Percentiles rank a stretch among this genome's conserved stretches.
Conservation (phyloP, 35 echinoderm and acorn worm genomes). For the Eucidaris tribuloides region DNA sequence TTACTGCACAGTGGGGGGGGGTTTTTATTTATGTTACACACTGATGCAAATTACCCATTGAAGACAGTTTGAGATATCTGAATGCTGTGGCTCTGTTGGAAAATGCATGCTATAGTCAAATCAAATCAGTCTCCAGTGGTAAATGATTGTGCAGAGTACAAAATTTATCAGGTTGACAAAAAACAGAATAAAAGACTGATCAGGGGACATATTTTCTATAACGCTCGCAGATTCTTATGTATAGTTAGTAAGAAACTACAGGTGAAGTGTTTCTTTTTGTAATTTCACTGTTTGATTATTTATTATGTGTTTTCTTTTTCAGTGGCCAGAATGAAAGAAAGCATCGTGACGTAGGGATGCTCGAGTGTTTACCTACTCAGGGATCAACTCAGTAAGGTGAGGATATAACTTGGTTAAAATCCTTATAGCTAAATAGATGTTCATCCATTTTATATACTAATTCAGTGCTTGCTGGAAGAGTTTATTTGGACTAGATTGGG, state of each 20-base stretch:
- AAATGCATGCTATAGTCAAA: too few relatives aligned
- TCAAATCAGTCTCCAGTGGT: background rate
- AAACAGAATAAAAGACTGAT: too few relatives aligned
- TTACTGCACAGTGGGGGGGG: too few relatives aligned
- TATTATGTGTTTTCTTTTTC: background rate
- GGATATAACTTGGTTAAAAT: background rate
- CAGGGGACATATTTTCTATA: too few relatives aligned
- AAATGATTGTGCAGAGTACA: too few relatives aligned
- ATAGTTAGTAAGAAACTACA: background rate
- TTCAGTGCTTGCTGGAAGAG: background rate
- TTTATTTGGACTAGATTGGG: background rate
- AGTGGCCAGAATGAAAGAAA: constrained; percentile 10
- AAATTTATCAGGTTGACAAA: too few relatives aligned
- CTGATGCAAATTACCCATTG: too few relatives aligned
- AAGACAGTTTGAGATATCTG: too few relatives aligned
- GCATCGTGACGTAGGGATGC: background rate
- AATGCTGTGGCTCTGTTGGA: too few relatives aligned
- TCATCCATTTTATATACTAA: background rate
- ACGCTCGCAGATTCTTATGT: background rate
- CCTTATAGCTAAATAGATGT: background rate
- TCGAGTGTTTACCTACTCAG: background rate
- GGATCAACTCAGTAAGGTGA: constrained; percentile 23
- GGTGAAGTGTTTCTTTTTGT: background rate
- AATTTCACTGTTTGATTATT: background rate
- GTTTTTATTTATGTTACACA: too few relatives aligned